These are phyloP conservation scores for Drosophila sordidula DNA, from an alignment of 2,888 invertebrate genomes.

Conservation along the genomic window DNA sequence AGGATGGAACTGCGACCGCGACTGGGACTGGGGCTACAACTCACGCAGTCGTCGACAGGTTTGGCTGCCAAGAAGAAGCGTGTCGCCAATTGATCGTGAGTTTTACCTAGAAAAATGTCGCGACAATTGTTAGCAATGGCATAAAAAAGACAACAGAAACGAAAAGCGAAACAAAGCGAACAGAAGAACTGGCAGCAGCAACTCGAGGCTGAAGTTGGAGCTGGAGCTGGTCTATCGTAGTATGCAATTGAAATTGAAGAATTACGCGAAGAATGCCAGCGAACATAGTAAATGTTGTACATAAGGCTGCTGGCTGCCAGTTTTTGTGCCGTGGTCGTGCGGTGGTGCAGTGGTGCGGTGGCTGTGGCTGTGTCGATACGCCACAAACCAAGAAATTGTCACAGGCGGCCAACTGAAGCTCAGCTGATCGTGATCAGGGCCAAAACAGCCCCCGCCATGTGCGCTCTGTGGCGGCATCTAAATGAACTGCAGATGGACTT, in stretches of 20 bases:
- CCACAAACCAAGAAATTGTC: slow-evolving; percentile 57
- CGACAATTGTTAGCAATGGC: slow-evolving; percentile 75
- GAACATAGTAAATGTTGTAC: slow-evolving; percentile 79
- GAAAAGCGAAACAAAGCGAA: slow-evolving; percentile 19
- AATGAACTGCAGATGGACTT: slow-evolving; percentile 80
- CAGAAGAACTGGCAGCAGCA: slow-evolving; percentile 31
- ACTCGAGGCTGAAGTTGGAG: slow-evolving; percentile 26
- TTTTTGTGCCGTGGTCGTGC: slow-evolving; percentile 25
- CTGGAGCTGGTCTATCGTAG: slow-evolving; percentile 66
- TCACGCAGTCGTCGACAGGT: slow-evolving; percentile 69
- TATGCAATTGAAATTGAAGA: slow-evolving; percentile 84
- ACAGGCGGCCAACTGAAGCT: slow-evolving; percentile 42
- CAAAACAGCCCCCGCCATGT: slow-evolving; percentile 63
- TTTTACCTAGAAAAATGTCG: slow-evolving; percentile 84
- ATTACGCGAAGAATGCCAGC: slow-evolving; percentile 82
- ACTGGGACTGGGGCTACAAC: slow-evolving; percentile 49
- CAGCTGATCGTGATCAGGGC: slow-evolving; percentile 72
- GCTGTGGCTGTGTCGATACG: slow-evolving; percentile 13
- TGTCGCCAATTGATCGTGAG: slow-evolving; percentile 85
- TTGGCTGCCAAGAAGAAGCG: slow-evolving; percentile 81
- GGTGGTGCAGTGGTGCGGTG: background rate
- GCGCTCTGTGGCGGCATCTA: slow-evolving; percentile 73
- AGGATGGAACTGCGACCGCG: slow-evolving; percentile 6
- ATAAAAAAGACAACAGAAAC: slow-evolving; percentile 37
- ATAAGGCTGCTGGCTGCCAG: slow-evolving; percentile 46